Evolutionary conservation across 2,797 vertebrate genomes (phyloP).

Genomic region (Parambassis ranga): DNA sequence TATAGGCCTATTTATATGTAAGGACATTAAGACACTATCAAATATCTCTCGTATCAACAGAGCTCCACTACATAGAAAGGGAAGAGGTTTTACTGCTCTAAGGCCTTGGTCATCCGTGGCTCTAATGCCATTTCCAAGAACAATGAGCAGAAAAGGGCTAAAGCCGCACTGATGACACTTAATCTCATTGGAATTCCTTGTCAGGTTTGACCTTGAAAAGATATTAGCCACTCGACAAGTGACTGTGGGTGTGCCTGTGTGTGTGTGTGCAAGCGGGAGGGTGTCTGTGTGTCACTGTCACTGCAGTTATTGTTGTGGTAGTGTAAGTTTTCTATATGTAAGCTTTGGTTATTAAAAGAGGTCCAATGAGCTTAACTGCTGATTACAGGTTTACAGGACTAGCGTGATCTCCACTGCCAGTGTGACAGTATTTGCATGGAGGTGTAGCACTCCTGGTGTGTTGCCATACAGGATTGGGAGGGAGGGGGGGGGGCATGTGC

Average conservation of each 20-base stretch:
- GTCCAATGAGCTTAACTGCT: neutral
- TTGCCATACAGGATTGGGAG: too few relatives aligned
- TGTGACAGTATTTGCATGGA: constrained; percentile 5
- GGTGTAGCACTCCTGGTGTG: neutral
- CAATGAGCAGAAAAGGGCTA: constrained; percentile 79
- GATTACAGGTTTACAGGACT: neutral
- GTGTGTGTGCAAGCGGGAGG: neutral
- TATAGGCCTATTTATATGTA: constrained; percentile 3
- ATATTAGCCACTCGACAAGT: constrained; percentile 74
- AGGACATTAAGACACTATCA: constrained; percentile 21
- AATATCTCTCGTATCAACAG: constrained; percentile 24
- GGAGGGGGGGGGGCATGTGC: constrained; percentile 13
- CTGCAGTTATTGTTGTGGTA: constrained; percentile 12
- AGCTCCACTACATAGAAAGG: constrained; percentile 7
- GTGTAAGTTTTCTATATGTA: neutral
- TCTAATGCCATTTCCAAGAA: constrained; percentile 76
- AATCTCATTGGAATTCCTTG: constrained; percentile 84
- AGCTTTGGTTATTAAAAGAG: neutral
- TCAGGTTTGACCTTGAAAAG: constrained; percentile 79
- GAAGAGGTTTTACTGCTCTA: constrained; percentile 45
- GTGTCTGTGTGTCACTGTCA: constrained; percentile 21
- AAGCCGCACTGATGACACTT: constrained; percentile 79
- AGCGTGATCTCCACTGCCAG: neutral
- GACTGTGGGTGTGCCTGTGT: constrained; percentile 39
- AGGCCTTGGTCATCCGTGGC: constrained; percentile 59